These are phyloP conservation scores for Casuarius casuarius DNA, from an alignment of 2,113 vertebrate genomes.

Conservation along the genomic window DNA sequence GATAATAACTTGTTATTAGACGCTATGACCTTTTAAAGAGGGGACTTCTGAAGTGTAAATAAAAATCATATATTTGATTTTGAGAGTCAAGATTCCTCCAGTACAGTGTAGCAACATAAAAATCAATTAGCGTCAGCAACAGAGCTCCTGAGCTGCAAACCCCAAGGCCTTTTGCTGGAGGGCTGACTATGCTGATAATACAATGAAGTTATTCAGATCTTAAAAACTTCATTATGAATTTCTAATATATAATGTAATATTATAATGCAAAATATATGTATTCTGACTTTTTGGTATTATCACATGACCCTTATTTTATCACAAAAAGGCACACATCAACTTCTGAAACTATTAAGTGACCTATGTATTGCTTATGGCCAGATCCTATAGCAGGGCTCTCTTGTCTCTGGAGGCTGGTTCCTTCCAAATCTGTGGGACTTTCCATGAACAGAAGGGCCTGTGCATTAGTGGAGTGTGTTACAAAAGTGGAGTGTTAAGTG, in stretches of 20 bases:
- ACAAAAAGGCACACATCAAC: accelerated
- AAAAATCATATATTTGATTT: not conserved
- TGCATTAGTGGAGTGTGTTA: not conserved
- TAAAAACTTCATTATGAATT: constrained; percentile 37
- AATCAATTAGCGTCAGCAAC: not conserved
- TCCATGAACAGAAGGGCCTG: not conserved
- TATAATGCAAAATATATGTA: not conserved
- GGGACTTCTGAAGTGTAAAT: not conserved
- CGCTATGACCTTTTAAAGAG: not conserved
- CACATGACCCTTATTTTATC: not conserved
- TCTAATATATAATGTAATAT: not conserved
- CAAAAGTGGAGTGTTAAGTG: not conserved
- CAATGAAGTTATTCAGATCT: accelerated
- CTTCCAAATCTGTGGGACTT: not conserved
- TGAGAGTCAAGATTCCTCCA: not conserved
- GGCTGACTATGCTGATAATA: not conserved
- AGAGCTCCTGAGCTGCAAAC: not conserved
- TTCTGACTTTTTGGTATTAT: not conserved
- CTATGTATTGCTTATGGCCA: not conserved
- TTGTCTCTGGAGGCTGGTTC: not conserved
- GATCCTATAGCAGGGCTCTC: not conserved
- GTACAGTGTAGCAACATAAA: not conserved
- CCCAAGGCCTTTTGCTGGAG: not conserved
- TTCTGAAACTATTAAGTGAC: not conserved
- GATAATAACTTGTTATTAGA: not conserved